Base-by-base conservation (phyloP, 2,888 invertebrate genomes). In the Cremastinae sp. region DNA sequence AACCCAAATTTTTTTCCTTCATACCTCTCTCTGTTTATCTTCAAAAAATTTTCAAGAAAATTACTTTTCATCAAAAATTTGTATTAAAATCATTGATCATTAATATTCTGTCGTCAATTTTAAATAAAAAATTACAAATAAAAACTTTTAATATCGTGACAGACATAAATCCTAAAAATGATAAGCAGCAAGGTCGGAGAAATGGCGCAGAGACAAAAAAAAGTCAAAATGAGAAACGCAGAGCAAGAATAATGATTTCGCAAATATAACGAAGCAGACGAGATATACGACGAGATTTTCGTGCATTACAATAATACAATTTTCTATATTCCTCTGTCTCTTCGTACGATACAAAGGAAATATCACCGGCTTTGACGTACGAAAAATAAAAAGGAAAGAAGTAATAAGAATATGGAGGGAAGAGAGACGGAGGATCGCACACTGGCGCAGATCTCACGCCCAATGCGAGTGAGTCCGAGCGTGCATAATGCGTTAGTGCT, bases 401-500 rank as follows among this genome's bases (percentile, higher is more conserved):
- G 43, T 9, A 43, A 10, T 10, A 59, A 12, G 20, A 28, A 41
- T 5, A 28, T 2, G 28, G 28, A 28, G 10, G 47, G 22, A 10
- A 22, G 22, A 37, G 37, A 28, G 49, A 69, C 35, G 62, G 77
- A 62, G 71, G 64, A 49, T 73, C 45, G 66, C 75, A 75, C 78
- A 74, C 77, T 71, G 75, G 71, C 78, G 75, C 77, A 28, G 28
- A 78, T 80, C 74, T 77, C 78, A 81, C 81, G 78, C 78, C 85
- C 87, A 87, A 87, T 87, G 85, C 89, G 85, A 83, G 83, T 82
- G 81, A 86, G 85, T 79, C 84, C 87, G 83, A 86, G 89, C 87
- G 88, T 89, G 89, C 84, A 88, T 88, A 88, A 89, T 88, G 87
- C 88, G 85, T 87, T 86, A 85, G 85, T 83, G 86, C 88, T 89